Conservation (phyloP, 2,888 invertebrate genomes). For the Napeogenes sylphis region DNA sequence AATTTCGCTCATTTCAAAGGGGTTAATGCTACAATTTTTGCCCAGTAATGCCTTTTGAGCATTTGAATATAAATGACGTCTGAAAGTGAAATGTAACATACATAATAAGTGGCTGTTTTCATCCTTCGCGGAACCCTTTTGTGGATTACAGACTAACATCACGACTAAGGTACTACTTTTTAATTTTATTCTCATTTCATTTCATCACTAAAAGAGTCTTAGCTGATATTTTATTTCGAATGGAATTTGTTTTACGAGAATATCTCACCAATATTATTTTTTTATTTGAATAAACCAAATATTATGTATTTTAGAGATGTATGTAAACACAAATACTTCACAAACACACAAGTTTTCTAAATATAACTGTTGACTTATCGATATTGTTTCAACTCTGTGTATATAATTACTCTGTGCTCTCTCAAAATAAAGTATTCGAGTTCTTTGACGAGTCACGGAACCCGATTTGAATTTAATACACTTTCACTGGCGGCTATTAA, state of each 20-base stretch:
- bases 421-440: constrained; percentile 73
- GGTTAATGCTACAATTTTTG: constrained; percentile 74
- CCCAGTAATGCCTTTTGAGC: constrained; percentile 75
- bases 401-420: constrained; percentile 52
- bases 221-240: not conserved
- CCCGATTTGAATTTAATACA: constrained; percentile 75
- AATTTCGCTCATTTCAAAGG: constrained; percentile 71
- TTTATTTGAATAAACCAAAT: too few relatives aligned
- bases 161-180: not conserved
- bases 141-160: constrained; percentile 59
- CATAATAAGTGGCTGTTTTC: constrained; percentile 79
- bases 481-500: constrained; percentile 75
- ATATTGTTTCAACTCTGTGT: constrained; percentile 21
- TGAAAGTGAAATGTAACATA: constrained; percentile 79
- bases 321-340: not conserved
- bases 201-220: not conserved
- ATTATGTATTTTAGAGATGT: not conserved
- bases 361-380: too few relatives aligned
- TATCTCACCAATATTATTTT: not conserved
- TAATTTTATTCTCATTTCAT: not conserved
- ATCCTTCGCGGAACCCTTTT: constrained; percentile 76
- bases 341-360: too few relatives aligned
- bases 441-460: constrained; percentile 77
- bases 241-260: not conserved
- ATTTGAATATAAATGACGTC: constrained; percentile 79